phyloP scores from a whole-genome alignment of 2,888 invertebrate genomes.

The Laothoe populi region DNA sequence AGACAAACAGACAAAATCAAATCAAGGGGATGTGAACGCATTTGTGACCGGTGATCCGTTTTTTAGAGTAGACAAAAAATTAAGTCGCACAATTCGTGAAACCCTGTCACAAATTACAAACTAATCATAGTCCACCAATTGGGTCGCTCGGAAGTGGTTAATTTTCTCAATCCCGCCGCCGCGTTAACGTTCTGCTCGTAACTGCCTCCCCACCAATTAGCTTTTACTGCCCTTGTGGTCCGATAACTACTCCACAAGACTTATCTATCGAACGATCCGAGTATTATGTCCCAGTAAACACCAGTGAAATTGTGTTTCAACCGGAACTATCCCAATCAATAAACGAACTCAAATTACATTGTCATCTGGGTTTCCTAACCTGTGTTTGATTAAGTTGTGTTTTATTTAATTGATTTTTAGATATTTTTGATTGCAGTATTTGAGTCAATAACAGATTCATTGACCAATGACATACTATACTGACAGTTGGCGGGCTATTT shows the following conservation, averaged over 20 bases:
- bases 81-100: slow-evolving; percentile 49
- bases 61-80: slow-evolving; percentile 14
- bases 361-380: background rate
- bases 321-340: slow-evolving; percentile 25
- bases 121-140: slow-evolving; percentile 77
- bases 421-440: too few species aligned
- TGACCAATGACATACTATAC: background rate
- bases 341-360: slow-evolving; percentile 22
- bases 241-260: slow-evolving; percentile 74
- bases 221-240: slow-evolving; percentile 79
- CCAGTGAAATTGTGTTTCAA: slow-evolving; percentile 28
- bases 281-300: slow-evolving; percentile 49
- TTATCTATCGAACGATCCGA: slow-evolving; percentile 71
- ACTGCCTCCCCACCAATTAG: slow-evolving; percentile 78
- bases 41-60: slow-evolving; percentile 2
- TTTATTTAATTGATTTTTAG: background rate
- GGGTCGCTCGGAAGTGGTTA: slow-evolving; percentile 75
- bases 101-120: slow-evolving; percentile 63
- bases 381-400: background rate
- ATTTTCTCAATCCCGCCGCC: slow-evolving; percentile 73
- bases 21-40: background rate
- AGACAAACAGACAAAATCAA: background rate
- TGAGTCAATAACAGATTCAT: background rate
- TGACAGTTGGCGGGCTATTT: too few species aligned
- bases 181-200: slow-evolving; percentile 61